Conservation (phyloP, 2,797 vertebrate species). For the Pterois miles region DNA sequence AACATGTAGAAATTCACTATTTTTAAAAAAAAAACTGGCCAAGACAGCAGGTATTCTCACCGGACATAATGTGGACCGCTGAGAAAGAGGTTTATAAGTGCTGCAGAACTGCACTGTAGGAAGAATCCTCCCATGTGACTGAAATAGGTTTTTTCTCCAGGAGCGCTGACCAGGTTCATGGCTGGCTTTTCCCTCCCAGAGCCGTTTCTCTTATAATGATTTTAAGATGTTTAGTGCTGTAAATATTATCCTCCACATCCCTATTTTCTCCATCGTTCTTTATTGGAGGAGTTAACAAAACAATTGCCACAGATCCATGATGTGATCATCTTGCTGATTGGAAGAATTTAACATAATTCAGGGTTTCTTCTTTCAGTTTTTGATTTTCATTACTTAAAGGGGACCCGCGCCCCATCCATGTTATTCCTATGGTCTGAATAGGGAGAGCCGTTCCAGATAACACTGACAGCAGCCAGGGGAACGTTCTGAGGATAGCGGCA, state of each 20-base stretch:
- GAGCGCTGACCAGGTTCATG: not conserved
- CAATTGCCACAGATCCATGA: not conserved
- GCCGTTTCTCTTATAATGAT: not conserved
- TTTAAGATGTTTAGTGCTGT: not conserved
- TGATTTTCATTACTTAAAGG: not conserved
- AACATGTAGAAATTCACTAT: not conserved
- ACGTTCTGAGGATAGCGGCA: not conserved
- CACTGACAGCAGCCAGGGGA: too few species aligned
- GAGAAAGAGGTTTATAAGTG: not conserved
- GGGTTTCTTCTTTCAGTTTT: too few species aligned
- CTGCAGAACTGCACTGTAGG: not conserved
- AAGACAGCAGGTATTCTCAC: not conserved
- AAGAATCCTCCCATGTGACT: conserved; percentile 7
- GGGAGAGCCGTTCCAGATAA: too few species aligned
- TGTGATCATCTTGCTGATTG: not conserved
- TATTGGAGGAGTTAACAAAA: not conserved
- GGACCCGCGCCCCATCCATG: too few species aligned
- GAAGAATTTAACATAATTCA: too few species aligned
- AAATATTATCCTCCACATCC: not conserved
- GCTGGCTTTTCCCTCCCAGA: not conserved
- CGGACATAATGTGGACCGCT: not conserved
- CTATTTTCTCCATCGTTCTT: not conserved
- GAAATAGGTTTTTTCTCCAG: not conserved
- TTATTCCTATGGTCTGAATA: not conserved
- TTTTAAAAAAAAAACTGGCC: not conserved